Percentiles rank a stretch among this genome's conserved stretches.
phyloP scores from a whole-genome alignment of 1,140 invertebrate genomes.

The Panagrolaimus sp. region DNA sequence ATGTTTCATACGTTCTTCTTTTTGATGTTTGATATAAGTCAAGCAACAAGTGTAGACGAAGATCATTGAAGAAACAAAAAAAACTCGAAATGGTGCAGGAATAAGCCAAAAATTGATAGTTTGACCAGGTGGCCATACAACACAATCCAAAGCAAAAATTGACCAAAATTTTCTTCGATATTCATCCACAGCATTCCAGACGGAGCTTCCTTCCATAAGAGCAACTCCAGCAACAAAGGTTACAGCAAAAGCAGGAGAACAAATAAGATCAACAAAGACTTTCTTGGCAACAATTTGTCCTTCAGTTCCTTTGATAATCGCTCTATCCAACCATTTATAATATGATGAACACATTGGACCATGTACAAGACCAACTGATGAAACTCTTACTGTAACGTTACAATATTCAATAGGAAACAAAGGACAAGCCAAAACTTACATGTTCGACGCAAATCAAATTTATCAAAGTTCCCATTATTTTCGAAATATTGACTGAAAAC shows the following conservation, averaged over 20 bases:
- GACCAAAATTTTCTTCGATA: background rate
- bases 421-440: background rate
- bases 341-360: background rate
- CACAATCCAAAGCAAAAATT: background rate
- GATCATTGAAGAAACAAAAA: background rate
- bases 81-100: background rate
- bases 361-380: background rate
- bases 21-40: no score
- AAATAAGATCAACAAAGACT: background rate
- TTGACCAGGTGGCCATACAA: conserved; percentile 10
- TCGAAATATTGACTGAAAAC: conserved; percentile 4
- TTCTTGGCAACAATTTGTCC: background rate
- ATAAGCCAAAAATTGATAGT: conserved; percentile 12
- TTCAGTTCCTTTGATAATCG: background rate
- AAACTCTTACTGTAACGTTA: background rate
- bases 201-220: background rate
- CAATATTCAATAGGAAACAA: background rate
- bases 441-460: background rate
- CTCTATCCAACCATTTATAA: conserved; percentile 1
- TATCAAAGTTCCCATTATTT: background rate
- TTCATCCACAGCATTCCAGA: background rate
- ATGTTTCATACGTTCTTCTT: no score
- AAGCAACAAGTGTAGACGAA: no score
- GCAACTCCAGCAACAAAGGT: background rate
- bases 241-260: background rate